Evolutionary conservation across 2,888 invertebrate genomes (phyloP).

Genomic region (Chrysodeixis includens): DNA sequence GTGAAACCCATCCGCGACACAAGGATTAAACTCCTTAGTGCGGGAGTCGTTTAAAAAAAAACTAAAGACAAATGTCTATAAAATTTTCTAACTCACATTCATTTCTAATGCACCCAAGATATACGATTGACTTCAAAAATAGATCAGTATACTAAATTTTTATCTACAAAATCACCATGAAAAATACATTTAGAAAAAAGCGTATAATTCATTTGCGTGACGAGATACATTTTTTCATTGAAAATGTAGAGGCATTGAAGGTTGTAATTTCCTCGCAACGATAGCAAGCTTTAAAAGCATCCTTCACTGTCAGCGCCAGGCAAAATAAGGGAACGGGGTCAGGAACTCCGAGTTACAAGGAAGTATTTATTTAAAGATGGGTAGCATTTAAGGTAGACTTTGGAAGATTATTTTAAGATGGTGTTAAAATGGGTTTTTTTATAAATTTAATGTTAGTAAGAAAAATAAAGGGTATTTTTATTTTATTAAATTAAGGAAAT

Average conservation of each 20-base stretch:
- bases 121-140: too few species aligned
- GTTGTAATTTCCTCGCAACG: conserved; percentile 14
- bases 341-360: conserved; percentile 17
- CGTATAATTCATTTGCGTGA: conserved; percentile 29
- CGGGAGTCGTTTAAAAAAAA: too few species aligned
- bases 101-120: too few species aligned
- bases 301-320: conserved; percentile 45
- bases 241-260: conserved; percentile 14
- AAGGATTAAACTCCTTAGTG: too few species aligned
- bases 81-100: too few species aligned
- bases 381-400: neutral
- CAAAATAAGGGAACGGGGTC: conserved; percentile 41
- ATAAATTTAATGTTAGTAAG: too few species aligned
- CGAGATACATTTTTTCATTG: conserved; percentile 24
- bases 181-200: neutral
- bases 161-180: neutral
- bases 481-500: neutral
- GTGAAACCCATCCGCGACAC: too few species aligned
- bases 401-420: neutral
- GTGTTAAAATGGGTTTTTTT: too few species aligned
- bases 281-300: conserved; percentile 21
- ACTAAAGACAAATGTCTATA: too few species aligned
- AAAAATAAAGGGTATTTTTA: neutral
- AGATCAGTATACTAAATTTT: neutral
- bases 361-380: neutral